phyloP scores from a whole-genome alignment of 2,888 invertebrate genomes.

The Campoplex nolae region DNA sequence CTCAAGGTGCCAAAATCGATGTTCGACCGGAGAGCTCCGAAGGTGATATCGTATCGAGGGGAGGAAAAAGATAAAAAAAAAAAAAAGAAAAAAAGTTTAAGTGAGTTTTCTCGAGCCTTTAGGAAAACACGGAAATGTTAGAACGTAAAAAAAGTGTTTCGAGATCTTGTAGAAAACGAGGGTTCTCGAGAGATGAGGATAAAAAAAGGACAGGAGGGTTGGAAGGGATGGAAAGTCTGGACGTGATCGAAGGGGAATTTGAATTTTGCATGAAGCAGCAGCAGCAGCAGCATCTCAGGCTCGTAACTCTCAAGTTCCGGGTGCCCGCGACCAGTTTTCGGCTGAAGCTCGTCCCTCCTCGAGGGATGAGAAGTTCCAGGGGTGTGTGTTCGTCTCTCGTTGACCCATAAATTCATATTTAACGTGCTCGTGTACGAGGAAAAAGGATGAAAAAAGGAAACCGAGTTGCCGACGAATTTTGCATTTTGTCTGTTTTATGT shows the following conservation, averaged over 20 bases:
- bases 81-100: neutral
- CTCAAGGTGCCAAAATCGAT: neutral
- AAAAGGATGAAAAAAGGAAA: neutral
- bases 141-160: neutral
- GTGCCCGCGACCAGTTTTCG: constrained; percentile 17
- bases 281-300: neutral
- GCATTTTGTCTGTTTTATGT: neutral
- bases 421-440: neutral
- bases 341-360: neutral
- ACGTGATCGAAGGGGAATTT: constrained; percentile 59
- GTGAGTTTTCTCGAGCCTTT: neutral
- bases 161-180: neutral
- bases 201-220: neutral
- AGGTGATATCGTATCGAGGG: neutral
- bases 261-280: constrained; percentile 65
- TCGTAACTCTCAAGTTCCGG: constrained; percentile 15
- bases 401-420: constrained; percentile 34
- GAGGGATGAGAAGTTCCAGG: neutral
- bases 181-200: neutral
- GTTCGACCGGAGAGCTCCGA: neutral
- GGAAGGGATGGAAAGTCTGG: neutral
- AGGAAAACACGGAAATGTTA: neutral
- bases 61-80: no score
- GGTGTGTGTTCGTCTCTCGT: neutral
- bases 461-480: constrained; percentile 3